Evolutionary conservation across 2,888 invertebrate genomes (phyloP), one percentile per base, ranked within the genome.

Genomic region (Proisotoma minuta): DNA sequence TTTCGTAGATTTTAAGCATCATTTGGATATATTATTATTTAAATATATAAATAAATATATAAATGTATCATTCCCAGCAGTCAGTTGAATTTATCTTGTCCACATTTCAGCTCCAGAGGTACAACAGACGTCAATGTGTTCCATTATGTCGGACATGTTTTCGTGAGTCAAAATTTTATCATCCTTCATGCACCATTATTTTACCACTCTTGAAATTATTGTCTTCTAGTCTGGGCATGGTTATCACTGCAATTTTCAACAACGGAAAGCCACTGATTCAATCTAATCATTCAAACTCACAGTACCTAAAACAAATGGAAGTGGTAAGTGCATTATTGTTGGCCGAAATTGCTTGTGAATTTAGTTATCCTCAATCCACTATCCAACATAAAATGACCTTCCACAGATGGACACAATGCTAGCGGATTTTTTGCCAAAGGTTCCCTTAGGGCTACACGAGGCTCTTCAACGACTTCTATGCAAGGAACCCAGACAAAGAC

Each of bases 91-190:
- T n/a, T n/a, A n/a, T n/a, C n/a, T n/a, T n/a, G n/a, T n/a, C n/a
- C 26, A 53, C 12, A 51, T 56, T 78, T 74, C 83, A 87, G 97
- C 98, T 57, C 98, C 98, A 1, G 98, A 99, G 82, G 87, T 90
- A 48, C 95, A 97, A 79, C 84, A 85, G 26, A 85, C 84, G 74
- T 89, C 89, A 26, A 83, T 84, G 53, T 89, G 89, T 80, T 91
- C 89, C 77, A 87, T 90, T 58, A 83, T 90, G 49, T 94, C 94
- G 74, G 98, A 99, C 79, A 96, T 98, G 89, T 99, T 89, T 51
- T n/a, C n/a, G n/a, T n/a, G n/a, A n/a, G 50, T 50, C 5, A 10
- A 20, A 50, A 50, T 23, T 50, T 23, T 24, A 10, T 23, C 10
- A 4, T 23, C 23, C 47, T n/a, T 10, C 47, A 12, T 47, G n/a